Percentiles rank a stretch among this genome's conserved stretches.
phyloP scores from a whole-genome alignment of 2,888 invertebrate species.

The Himalopsyche japonica region DNA sequence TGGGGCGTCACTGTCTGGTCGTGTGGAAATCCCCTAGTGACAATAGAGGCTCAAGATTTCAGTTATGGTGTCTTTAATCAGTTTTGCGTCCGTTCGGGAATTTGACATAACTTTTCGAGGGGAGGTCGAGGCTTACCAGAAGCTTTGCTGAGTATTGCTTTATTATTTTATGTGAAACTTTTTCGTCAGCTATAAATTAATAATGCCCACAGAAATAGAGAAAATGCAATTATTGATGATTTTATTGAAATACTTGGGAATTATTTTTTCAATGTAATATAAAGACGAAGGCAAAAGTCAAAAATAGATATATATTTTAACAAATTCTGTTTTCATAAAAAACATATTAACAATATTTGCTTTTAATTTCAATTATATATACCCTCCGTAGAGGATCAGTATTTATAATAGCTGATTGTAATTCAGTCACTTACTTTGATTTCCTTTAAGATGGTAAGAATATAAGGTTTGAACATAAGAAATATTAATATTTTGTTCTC shows the following conservation, averaged over 20 bases:
- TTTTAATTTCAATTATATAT: too few species aligned
- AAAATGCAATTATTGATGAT: neutral
- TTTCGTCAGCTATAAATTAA: neutral
- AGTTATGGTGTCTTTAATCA: constrained; percentile 1
- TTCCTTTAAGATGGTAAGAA: too few species aligned
- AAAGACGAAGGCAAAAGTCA: too few species aligned
- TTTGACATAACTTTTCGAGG: neutral
- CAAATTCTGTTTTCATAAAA: too few species aligned
- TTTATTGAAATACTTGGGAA: neutral
- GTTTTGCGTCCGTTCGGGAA: neutral
- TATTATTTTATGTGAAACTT: neutral
- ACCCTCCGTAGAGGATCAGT: too few species aligned
- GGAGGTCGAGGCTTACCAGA: neutral
- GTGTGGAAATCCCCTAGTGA: neutral
- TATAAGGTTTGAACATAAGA: too few species aligned
- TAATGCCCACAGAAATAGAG: neutral
- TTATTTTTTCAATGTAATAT: too few species aligned
- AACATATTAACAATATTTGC: too few species aligned
- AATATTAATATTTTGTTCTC: too few species aligned
- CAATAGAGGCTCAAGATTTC: constrained; percentile 1
- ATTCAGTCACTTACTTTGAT: too few species aligned
- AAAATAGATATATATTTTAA: too few species aligned
- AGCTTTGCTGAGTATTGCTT: constrained; percentile 1
- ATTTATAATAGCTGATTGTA: too few species aligned
- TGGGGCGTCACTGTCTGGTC: neutral